Percentiles rank a stretch among this genome's conserved stretches.
Conservation (phyloP, 1,140 invertebrate species). For the Drosophila miranda region DNA sequence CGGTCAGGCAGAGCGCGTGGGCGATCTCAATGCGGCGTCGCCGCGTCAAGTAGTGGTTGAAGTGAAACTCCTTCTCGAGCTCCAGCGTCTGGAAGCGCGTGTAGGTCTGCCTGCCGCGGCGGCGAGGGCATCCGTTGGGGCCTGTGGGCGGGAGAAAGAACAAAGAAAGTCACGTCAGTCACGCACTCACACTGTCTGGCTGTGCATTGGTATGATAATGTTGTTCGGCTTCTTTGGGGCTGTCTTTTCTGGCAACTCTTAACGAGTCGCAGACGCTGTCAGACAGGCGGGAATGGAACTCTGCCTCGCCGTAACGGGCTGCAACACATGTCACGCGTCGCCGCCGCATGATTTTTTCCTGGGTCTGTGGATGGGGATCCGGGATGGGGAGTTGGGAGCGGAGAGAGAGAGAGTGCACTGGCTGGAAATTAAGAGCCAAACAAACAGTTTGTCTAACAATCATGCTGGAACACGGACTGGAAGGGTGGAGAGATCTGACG, state of each 20-base stretch:
- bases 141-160: slow-evolving; percentile 86
- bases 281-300: slow-evolving; percentile 53
- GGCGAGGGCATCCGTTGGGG: slow-evolving; percentile 96
- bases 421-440: slow-evolving; percentile 51
- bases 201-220: slow-evolving; percentile 11
- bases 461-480: background rate
- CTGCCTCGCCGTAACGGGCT: slow-evolving; percentile 18
- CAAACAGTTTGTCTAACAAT: slow-evolving; percentile 49
- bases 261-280: slow-evolving; percentile 66
- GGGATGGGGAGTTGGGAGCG: slow-evolving; percentile 31
- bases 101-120: slow-evolving; percentile 97
- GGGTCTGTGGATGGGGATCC: slow-evolving; percentile 14
- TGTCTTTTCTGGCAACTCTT: slow-evolving; percentile 51
- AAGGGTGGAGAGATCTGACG: slow-evolving; percentile 49
- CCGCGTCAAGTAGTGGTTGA: slow-evolving; percentile 98
- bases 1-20: slow-evolving; percentile 96
- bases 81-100: slow-evolving; percentile 97
- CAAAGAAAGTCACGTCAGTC: slow-evolving; percentile 59
- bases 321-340: slow-evolving; percentile 7
- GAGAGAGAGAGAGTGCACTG: slow-evolving; percentile 32
- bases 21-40: slow-evolving; percentile 98
- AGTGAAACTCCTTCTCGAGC: slow-evolving; percentile 99
- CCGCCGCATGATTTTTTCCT: slow-evolving; percentile 50
- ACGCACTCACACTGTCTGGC: slow-evolving; percentile 16
- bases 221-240: slow-evolving; percentile 9